Conservation (phyloP, 2,888 invertebrate species). For the Drosophila nr. perissopoda region DNA sequence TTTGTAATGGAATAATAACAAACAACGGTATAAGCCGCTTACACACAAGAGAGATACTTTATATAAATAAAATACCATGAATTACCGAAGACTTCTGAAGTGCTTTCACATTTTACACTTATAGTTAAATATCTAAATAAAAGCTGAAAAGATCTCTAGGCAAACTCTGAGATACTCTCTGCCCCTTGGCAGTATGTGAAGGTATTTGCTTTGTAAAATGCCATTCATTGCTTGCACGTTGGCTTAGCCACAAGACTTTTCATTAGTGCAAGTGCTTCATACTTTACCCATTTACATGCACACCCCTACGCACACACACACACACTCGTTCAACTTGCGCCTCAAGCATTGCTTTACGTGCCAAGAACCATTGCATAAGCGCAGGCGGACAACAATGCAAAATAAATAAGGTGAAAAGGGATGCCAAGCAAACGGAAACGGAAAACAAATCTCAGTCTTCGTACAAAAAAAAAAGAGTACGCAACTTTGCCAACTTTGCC, state of each 20-base stretch:
- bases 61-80: not conserved
- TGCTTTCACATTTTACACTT: not conserved
- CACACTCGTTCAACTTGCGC: constrained; percentile 47
- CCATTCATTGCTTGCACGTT: constrained; percentile 14
- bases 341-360: constrained; percentile 67
- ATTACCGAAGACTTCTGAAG: constrained; percentile 2
- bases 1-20: constrained; percentile 17
- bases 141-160: constrained; percentile 5
- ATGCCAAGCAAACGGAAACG: constrained; percentile 40
- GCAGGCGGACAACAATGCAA: constrained; percentile 65
- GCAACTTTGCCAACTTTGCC: not conserved
- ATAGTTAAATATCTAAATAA: constrained; percentile 1
- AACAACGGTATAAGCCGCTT: constrained; percentile 6
- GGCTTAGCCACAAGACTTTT: constrained; percentile 64
- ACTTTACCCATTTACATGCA: constrained; percentile 22
- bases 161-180: not conserved
- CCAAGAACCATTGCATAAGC: constrained; percentile 75
- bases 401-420: constrained; percentile 63
- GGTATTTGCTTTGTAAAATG: constrained; percentile 26
- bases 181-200: constrained; percentile 5
- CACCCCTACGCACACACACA: constrained; percentile 13
- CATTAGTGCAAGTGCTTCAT: constrained; percentile 75
- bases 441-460: constrained; percentile 68
- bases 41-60: constrained; percentile 5
- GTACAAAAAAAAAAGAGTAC: not conserved